These are phyloP conservation scores for Conus betulinus DNA, from an alignment of 1,140 invertebrate genomes.

Conservation along the genomic window DNA sequence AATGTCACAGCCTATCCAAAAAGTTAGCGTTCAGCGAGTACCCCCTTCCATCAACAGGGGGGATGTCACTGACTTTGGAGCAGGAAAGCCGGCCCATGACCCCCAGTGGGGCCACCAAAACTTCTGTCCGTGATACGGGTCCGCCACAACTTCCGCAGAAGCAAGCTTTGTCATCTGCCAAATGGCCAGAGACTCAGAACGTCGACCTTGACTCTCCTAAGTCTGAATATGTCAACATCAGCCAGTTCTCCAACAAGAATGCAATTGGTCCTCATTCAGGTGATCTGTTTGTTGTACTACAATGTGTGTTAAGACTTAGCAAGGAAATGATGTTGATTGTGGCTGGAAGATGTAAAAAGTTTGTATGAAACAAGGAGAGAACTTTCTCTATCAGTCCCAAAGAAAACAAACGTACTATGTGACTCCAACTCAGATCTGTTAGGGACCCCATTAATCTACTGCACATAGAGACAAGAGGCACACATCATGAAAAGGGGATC, in stretches of 20 bases:
- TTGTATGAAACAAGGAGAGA: too few species aligned
- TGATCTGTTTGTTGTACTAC: background rate
- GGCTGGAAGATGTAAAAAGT: too few species aligned
- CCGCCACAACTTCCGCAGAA: background rate
- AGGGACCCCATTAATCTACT: too few species aligned
- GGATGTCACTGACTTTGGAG: background rate
- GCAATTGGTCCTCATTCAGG: background rate
- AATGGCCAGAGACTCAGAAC: background rate
- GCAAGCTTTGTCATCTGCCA: background rate
- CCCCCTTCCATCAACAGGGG: background rate
- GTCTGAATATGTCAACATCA: slow-evolving; percentile 30
- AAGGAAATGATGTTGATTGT: too few species aligned
- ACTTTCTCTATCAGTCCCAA: too few species aligned
- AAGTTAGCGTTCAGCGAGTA: slow-evolving; percentile 1
- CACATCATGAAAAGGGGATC: too few species aligned
- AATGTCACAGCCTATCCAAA: slow-evolving; percentile 20
- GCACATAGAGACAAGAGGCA: too few species aligned
- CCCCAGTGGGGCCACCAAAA: background rate
- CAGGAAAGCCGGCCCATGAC: background rate
- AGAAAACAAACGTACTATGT: too few species aligned
- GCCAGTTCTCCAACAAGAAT: background rate
- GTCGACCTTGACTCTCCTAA: background rate
- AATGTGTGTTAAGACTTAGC: too few species aligned
- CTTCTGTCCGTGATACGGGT: background rate
- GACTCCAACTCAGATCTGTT: too few species aligned